Evolutionary conservation across 2,113 vertebrate genomes (phyloP).

Genomic region (Corydoras maculifer): DNA sequence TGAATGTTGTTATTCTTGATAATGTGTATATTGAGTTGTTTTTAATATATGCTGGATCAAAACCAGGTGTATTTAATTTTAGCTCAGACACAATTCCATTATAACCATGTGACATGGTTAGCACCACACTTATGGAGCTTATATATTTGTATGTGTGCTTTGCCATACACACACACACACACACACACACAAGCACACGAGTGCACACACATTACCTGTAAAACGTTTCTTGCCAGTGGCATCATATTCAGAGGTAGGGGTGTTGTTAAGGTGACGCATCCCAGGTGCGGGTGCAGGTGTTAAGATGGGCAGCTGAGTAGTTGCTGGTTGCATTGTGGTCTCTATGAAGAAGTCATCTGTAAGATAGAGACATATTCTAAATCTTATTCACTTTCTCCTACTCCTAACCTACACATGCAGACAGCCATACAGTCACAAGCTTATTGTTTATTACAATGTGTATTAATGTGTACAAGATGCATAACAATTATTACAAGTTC

Average conservation of each 20-base stretch:
- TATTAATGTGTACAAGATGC: no score
- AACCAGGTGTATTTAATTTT: no score
- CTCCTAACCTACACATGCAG: slow-evolving; percentile 20
- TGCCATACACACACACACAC: no score
- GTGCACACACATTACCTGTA: slow-evolving; percentile 68
- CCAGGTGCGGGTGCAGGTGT: slow-evolving; percentile 42
- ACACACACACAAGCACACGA: background rate
- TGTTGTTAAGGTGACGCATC: slow-evolving; percentile 58
- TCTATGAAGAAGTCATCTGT: slow-evolving; percentile 59
- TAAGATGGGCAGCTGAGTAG: slow-evolving; percentile 51
- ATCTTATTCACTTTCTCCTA: background rate
- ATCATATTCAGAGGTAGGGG: slow-evolving; percentile 78
- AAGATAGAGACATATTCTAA: slow-evolving; percentile 39
- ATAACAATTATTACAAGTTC: no score
- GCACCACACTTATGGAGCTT: no score
- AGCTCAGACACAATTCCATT: no score
- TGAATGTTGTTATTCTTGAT: no score
- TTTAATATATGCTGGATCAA: no score
- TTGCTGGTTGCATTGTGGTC: slow-evolving; percentile 62
- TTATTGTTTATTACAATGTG: no score
- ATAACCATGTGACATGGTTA: no score
- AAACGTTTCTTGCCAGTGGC: slow-evolving; percentile 84
- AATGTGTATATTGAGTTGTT: no score
- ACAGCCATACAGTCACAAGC: background rate
- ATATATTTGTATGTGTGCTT: no score